phyloP scores from a whole-genome alignment of 2,888 invertebrate genomes.

The Saturnia pavonia region DNA sequence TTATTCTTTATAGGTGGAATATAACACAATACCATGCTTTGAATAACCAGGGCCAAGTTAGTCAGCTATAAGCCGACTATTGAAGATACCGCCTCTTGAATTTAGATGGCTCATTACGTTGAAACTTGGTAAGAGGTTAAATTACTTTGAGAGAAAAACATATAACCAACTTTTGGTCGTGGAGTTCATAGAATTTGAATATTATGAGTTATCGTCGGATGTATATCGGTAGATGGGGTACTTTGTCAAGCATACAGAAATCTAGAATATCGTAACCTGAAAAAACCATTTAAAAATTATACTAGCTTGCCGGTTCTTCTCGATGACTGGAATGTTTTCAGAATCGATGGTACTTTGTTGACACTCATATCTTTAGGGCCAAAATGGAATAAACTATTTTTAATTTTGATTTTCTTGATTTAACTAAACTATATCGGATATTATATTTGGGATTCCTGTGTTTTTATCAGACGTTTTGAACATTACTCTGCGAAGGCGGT shows the following conservation, averaged over 20 bases:
- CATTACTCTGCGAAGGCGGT: no score
- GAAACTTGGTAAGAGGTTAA: conserved; percentile 22
- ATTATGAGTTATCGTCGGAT: not conserved
- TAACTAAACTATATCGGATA: no score
- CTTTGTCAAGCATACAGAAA: not conserved
- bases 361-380: no score
- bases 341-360: no score
- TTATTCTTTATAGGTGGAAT: not conserved
- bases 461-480: no score
- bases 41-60: not conserved
- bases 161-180: not conserved
- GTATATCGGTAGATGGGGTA: not conserved
- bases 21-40: not conserved
- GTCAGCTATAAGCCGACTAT: not conserved
- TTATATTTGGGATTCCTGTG: no score
- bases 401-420: no score
- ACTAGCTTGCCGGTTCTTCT: no score
- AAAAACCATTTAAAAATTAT: no score
- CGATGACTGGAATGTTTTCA: no score
- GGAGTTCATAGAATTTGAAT: not conserved
- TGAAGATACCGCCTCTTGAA: conserved; percentile 22
- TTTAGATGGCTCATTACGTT: conserved; percentile 31
- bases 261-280: no score
- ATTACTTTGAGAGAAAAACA: conserved; percentile 11
- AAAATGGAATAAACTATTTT: no score